These are phyloP conservation scores for Pachydiplax longipennis DNA, from an alignment of 2,888 invertebrate genomes.

Conservation along the genomic window DNA sequence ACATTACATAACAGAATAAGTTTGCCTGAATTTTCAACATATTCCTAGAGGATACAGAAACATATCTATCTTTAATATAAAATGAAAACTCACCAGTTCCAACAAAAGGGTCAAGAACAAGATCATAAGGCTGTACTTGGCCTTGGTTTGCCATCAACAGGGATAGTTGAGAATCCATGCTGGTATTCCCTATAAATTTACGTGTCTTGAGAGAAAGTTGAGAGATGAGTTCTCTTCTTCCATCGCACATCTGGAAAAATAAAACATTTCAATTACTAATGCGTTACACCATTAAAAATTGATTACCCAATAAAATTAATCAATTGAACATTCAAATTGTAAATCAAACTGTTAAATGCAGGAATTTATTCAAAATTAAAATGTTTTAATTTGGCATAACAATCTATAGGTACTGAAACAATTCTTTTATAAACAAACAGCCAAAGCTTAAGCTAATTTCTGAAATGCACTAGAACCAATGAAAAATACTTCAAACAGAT, in stretches of 20 bases:
- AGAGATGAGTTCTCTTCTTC: conserved; percentile 82
- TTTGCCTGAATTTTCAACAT: not conserved
- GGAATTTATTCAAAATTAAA: too few relatives aligned
- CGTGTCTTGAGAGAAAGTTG: conserved; percentile 86
- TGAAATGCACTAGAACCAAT: not conserved
- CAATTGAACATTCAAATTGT: too few relatives aligned
- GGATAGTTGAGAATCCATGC: conserved; percentile 96
- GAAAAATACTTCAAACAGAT: not conserved
- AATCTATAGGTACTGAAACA: too few relatives aligned
- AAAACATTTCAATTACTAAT: conserved; percentile 31
- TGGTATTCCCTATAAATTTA: conserved; percentile 97
- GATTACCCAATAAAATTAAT: too few relatives aligned
- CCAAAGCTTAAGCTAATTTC: too few relatives aligned
- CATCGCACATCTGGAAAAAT: conserved; percentile 76
- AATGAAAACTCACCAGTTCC: conserved; percentile 65
- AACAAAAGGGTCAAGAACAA: conserved; percentile 95
- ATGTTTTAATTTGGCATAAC: too few relatives aligned
- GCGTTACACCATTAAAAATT: too few relatives aligned
- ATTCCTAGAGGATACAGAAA: too few relatives aligned
- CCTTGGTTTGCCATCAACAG: conserved; percentile 97
- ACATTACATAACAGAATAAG: not conserved
- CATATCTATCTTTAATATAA: not conserved
- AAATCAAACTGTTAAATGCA: too few relatives aligned
- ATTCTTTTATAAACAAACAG: too few relatives aligned
- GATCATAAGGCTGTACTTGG: conserved; percentile 71